These are phyloP conservation scores for Danaus melanippus DNA, from an alignment of 1,140 invertebrate species.

Conservation along the genomic window DNA sequence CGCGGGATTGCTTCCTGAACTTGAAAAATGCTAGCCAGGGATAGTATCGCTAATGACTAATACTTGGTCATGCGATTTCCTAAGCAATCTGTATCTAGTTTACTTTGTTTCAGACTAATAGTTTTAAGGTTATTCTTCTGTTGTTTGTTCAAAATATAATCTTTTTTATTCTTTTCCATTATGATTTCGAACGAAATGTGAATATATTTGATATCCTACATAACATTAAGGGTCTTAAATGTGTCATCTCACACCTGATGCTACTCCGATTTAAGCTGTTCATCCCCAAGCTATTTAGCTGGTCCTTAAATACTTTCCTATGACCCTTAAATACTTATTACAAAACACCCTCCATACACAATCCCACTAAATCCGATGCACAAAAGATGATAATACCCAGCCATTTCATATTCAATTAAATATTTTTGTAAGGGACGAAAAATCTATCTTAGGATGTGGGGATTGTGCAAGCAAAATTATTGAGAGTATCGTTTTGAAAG, in stretches of 20 bases:
- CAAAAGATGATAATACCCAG: constrained; percentile 62
- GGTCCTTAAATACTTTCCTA: constrained; percentile 59
- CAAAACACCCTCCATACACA: constrained; percentile 42
- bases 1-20: constrained; percentile 40
- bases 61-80: constrained; percentile 3
- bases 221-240: no score
- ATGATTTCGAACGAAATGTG: no score
- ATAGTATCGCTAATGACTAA: constrained; percentile 14
- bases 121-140: not conserved
- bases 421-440: constrained; percentile 60
- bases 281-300: constrained; percentile 43
- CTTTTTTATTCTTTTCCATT: no score
- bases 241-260: constrained; percentile 26
- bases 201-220: no score
- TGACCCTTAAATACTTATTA: constrained; percentile 55
- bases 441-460: constrained; percentile 45
- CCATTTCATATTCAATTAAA: constrained; percentile 69
- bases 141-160: no score
- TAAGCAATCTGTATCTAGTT: not conserved
- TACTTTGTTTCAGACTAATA: not conserved
- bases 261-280: constrained; percentile 18
- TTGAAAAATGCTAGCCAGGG: constrained; percentile 35
- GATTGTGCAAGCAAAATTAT: constrained; percentile 30
- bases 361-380: constrained; percentile 53
- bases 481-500: no score